Evolutionary conservation across 64 coral and sea anemone species (phyloP), one percentile per base, ranked within the genome.

Genomic region (Montipora cactus): DNA sequence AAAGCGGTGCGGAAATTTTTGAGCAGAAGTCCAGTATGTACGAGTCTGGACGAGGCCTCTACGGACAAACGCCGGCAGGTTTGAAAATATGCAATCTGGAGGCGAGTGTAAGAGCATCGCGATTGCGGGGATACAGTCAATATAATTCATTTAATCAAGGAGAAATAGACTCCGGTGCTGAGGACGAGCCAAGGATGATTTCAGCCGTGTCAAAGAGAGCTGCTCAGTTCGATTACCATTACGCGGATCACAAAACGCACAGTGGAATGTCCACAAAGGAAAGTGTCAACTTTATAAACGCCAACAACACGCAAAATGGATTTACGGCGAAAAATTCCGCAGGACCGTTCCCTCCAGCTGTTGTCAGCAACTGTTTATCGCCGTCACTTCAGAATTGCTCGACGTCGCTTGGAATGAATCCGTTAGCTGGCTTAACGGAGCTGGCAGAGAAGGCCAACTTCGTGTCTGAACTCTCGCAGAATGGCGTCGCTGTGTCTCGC

Each of bases 401-500:
- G 44, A 75, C 59, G 67, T 67, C 76, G 48, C 45, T 73, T 18
- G 67, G 44, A 22, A 88, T 87, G 28, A 87, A 93, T 74, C 92
- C 92, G 52, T 49, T 93, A 67, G 85, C 84, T 53, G 92, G 85
- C 13, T 80, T 93, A 74, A 69, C 92, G 53, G 83, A 93, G 47
- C 49, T 93, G 77, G 92, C 92, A 20, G 92, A 93, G 83, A 93
- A 88, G 59, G 92, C 85, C 78, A 93, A 87, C 92, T 93, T 88
- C 44, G 64, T 23, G 67, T 73, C 83, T 68, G 92, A 93, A 53
- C 76, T 93, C 59, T 66, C 58, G 19, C 51, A 67, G 44, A 47
- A 53, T 88, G 92, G 92, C 78, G 92, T 88, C 92, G 77, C 92
- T 61, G 73, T 67, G 92, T 93, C 92, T 93, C 75, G 74, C n/a